Evolutionary conservation across 2,888 invertebrate species (phyloP).

Genomic region (Theodoxus fluviatilis): DNA sequence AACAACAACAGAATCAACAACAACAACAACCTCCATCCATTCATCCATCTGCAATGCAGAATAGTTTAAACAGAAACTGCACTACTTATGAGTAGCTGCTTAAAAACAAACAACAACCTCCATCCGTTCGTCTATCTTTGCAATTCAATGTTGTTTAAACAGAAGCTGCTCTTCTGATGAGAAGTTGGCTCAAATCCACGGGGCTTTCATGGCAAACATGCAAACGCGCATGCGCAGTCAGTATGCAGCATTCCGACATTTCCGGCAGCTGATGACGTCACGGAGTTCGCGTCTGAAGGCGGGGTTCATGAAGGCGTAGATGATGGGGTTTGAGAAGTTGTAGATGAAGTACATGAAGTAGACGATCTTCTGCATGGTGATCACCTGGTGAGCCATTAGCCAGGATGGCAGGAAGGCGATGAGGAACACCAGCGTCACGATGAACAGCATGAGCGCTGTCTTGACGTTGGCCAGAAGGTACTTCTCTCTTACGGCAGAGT

Average conservation of each 20-base stretch:
- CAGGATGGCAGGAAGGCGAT: conserved; percentile 62
- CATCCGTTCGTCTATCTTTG: no score
- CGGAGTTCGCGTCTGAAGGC: conserved; percentile 59
- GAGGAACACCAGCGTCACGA: conserved; percentile 63
- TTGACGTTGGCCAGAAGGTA: conserved; percentile 57
- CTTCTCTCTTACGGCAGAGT: conserved; percentile 37
- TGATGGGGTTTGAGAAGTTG: conserved; percentile 64
- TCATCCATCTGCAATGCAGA: no score
- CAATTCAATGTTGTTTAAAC: no score
- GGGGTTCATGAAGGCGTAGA: conserved; percentile 64
- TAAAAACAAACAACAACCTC: no score
- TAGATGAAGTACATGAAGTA: conserved; percentile 64
- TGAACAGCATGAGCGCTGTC: conserved; percentile 64
- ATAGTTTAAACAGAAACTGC: no score
- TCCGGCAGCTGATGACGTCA: conserved; percentile 29
- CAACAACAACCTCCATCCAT: no score
- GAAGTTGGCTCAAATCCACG: no score
- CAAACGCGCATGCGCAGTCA: no score
- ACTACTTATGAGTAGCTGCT: no score
- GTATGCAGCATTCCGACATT: background rate
- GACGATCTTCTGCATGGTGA: conserved; percentile 49
- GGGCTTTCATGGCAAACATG: no score
- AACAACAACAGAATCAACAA: no score
- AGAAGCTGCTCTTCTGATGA: no score
- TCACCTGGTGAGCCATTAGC: conserved; percentile 55